Conservation (phyloP, 2,113 vertebrate species). For the Columba janthina region DNA sequence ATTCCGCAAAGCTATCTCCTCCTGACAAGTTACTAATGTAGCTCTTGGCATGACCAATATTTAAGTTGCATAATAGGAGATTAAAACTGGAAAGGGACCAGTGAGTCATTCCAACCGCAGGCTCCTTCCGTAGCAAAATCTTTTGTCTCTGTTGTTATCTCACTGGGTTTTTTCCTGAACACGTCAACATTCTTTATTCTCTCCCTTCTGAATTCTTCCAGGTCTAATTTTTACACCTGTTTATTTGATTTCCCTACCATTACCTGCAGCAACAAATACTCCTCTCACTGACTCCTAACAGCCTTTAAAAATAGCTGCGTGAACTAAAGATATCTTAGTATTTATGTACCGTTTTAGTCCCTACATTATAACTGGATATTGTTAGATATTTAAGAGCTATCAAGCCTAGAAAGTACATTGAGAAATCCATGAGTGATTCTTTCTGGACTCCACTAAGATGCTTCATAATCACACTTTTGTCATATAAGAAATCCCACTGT, state of each 20-base stretch:
- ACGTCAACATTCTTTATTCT: background rate
- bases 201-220: background rate
- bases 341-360: background rate
- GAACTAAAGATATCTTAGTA: background rate
- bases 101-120: background rate
- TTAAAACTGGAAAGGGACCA: background rate
- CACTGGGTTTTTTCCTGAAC: fast-evolving
- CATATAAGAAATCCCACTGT: background rate
- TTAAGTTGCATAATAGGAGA: background rate
- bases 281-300: background rate
- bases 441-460: background rate
- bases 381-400: background rate
- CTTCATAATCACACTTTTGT: background rate
- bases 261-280: background rate
- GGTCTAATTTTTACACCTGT: background rate
- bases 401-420: background rate
- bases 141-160: background rate
- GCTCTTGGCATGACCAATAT: background rate
- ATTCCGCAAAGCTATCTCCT: background rate
- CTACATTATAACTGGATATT: background rate
- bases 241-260: background rate
- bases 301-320: background rate
- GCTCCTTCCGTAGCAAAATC: background rate
- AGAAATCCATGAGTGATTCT: background rate
- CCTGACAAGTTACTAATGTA: background rate